Base-by-base conservation (phyloP, 2,888 invertebrate genomes). In the Zaprionus lineosus region DNA sequence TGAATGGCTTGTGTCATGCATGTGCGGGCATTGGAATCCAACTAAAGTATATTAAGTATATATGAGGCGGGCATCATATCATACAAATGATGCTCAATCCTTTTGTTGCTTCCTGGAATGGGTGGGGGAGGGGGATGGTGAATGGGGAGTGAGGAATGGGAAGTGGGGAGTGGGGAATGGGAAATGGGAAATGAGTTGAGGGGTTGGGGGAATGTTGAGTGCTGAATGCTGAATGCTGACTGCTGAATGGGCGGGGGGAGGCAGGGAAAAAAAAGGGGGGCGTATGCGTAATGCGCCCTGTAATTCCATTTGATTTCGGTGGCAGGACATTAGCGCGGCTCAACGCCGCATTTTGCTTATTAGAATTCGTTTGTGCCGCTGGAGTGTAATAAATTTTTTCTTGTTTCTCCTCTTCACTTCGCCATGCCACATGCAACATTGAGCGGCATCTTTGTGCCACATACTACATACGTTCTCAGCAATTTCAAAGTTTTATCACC, bases 401-500 rank as follows among this genome's bases (percentile, higher is more conserved):
- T 12, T n/a, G 9, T 46, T 15, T 26, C 28, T 19, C 29, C 19
- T 3, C 21, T 21, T 5, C 21, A 5, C 3, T 21, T 21, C 4
- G 4, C 7, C 4, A 5, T 21, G 21, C 21, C 21, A 21, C 21
- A 21, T 21, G 7, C 24, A 6, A 33, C 29, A 16, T 9, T n/a
- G n/a, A n/a, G n/a, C n/a, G n/a, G 14, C 9, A 29, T 16, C 9
- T 6, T 16, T 21, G 31, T 43, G 60, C 34, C 44, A 58, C 56
- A 36, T 55, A 60, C 53, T 41, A 33, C 48, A 67, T 44, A 33
- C 56, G 61, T 40, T 39, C 60, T 39, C 43, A 60, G 78, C 86
- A 86, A 84, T 86, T 82, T 86, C 82, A 63, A 82, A 86, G 81
- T 82, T 82, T 82, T 82, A 82, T 82, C 84, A 82, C 81, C 81